Conservation (phyloP, 2,888 invertebrate species). For the Epirrita christyi region DNA sequence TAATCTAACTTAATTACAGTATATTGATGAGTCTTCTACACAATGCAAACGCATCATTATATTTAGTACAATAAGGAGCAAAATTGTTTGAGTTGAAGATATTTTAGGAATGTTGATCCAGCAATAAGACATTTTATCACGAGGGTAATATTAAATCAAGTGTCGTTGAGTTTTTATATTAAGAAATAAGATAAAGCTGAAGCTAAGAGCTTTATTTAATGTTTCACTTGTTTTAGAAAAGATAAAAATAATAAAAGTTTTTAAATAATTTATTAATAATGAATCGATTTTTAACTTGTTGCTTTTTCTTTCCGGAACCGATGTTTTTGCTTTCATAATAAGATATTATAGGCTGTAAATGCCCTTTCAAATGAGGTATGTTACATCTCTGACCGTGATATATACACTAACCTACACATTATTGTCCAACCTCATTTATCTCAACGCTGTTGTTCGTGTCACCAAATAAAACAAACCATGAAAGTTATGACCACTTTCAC, state of each 20-base stretch:
- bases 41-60: slow-evolving; percentile 7
- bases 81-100: slow-evolving; percentile 7
- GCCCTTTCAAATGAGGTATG: too few species aligned
- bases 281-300: too few species aligned
- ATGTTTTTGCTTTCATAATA: too few species aligned
- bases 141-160: slow-evolving; percentile 37
- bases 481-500: too few species aligned
- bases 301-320: too few species aligned
- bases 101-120: slow-evolving; percentile 39
- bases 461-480: too few species aligned
- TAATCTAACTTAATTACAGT: slow-evolving; percentile 38
- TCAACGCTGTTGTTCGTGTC: too few species aligned
- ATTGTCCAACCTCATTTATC: too few species aligned
- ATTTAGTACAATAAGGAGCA: slow-evolving; percentile 12
- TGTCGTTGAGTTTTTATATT: slow-evolving; percentile 36
- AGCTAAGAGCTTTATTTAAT: not conserved
- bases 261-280: too few species aligned
- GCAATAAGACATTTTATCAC: slow-evolving; percentile 61
- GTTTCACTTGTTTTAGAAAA: not conserved
- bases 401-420: too few species aligned
- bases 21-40: slow-evolving; percentile 27
- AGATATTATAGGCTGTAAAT: too few species aligned
- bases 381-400: too few species aligned
- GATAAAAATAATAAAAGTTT: not conserved
- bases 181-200: slow-evolving; percentile 11